Evolutionary conservation across 1,140 invertebrate genomes (phyloP).

Genomic region (Tyrophagus putrescentiae): DNA sequence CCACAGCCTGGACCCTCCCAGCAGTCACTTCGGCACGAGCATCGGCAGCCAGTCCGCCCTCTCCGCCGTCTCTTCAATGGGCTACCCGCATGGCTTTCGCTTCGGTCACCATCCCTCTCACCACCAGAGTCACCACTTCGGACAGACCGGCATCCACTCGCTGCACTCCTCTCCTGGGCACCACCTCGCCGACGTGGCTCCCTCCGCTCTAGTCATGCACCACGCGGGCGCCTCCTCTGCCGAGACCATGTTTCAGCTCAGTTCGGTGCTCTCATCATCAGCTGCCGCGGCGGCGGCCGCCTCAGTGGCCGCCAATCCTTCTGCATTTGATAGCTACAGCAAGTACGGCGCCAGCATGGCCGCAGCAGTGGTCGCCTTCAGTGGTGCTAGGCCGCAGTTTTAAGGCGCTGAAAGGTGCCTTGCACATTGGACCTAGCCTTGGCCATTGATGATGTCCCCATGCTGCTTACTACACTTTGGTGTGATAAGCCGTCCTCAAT

Average conservation of each 20-base stretch:
- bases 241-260: conserved; percentile 19
- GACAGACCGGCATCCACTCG: background rate
- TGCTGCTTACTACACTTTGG: no score
- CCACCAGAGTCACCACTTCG: conserved; percentile 9
- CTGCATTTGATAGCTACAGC: conserved; percentile 2
- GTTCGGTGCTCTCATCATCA: conserved; percentile 15
- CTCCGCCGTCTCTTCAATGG: conserved; percentile 9
- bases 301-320: background rate
- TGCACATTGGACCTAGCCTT: no score
- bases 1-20: background rate
- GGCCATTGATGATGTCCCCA: no score
- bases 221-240: background rate
- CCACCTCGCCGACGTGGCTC: conserved; percentile 20
- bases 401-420: background rate
- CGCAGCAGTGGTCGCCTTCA: conserved; percentile 11
- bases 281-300: conserved; percentile 13
- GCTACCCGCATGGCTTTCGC: background rate
- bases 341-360: background rate
- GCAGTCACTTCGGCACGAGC: background rate
- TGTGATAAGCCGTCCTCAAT: no score
- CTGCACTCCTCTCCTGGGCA: conserved; percentile 10
- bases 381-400: background rate
- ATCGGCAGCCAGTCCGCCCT: conserved; percentile 3
- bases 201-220: conserved; percentile 24
- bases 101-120: conserved; percentile 1